These are phyloP conservation scores for Zosterops japonicus DNA, from an alignment of 2,113 vertebrate species.

Conservation along the genomic window DNA sequence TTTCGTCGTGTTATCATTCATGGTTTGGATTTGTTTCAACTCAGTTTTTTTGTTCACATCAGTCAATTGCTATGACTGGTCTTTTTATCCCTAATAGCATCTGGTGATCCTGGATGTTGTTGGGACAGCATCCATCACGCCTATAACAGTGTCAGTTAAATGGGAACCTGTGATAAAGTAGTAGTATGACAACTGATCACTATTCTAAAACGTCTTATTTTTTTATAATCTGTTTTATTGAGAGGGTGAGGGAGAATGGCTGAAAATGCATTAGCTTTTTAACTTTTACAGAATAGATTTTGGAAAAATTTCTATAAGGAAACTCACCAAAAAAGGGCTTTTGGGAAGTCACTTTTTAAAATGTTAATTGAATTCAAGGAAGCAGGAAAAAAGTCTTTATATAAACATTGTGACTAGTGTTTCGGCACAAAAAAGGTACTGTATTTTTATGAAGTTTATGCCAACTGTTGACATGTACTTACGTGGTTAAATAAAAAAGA, in stretches of 20 bases:
- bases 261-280: slow-evolving; percentile 46
- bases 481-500: slow-evolving; percentile 75
- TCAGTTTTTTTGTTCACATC: neutral
- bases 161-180: slow-evolving; percentile 1
- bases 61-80: neutral
- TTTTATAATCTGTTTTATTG: slow-evolving; percentile 59
- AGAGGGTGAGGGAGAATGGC: slow-evolving; percentile 40
- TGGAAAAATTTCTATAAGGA: slow-evolving; percentile 53
- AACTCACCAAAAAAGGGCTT: slow-evolving; percentile 30
- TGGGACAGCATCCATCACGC: neutral
- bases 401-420: slow-evolving; percentile 58
- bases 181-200: slow-evolving; percentile 48
- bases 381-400: slow-evolving; percentile 27
- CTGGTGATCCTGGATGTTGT: neutral
- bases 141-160: neutral
- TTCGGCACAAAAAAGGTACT: slow-evolving; percentile 60
- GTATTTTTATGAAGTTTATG: slow-evolving; percentile 82
- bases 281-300: slow-evolving; percentile 59
- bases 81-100: neutral
- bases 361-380: slow-evolving; percentile 31
- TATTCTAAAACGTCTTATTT: slow-evolving; percentile 60
- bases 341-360: slow-evolving; percentile 32
- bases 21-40: neutral
- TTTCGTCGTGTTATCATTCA: neutral
- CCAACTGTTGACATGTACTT: slow-evolving; percentile 74